Conservation (phyloP, 2,888 invertebrate genomes). For the Lissocephala sabroskyi region DNA sequence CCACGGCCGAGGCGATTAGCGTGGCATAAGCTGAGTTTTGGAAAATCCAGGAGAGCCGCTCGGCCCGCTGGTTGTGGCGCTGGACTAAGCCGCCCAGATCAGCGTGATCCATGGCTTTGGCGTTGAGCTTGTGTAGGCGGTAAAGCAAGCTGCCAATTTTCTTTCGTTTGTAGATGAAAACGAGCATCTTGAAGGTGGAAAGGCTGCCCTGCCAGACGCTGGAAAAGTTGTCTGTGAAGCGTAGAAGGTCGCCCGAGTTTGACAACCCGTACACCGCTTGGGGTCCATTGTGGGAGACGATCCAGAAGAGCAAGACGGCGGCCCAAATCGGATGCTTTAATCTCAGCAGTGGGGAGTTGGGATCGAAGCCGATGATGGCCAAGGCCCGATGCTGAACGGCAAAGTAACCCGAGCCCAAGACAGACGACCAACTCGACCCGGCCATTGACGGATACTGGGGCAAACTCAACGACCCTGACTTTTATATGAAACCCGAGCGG, state of each 20-base stretch:
- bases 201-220: conserved; percentile 17
- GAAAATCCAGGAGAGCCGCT: conserved; percentile 16
- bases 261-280: conserved; percentile 21
- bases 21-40: conserved; percentile 15
- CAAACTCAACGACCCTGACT: too few relatives aligned
- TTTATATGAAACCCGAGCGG: too few relatives aligned
- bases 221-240: conserved; percentile 24
- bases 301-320: conserved; percentile 2
- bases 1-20: conserved; percentile 3
- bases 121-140: conserved; percentile 20
- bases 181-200: conserved; percentile 23
- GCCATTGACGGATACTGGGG: too few relatives aligned
- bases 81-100: conserved; percentile 1
- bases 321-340: conserved; percentile 23
- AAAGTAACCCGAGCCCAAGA: conserved; percentile 26
- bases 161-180: conserved; percentile 17
- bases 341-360: not conserved
- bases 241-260: conserved; percentile 17
- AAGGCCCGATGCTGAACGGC: conserved; percentile 23
- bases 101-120: too few relatives aligned
- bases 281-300: conserved; percentile 19
- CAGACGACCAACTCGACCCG: not conserved
- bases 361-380: conserved; percentile 23
- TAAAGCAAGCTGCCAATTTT: conserved; percentile 18
- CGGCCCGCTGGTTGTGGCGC: conserved; percentile 17